These are phyloP conservation scores for Microcebus tavaratra DNA, from an alignment of 2,113 vertebrate species.

Conservation along the genomic window DNA sequence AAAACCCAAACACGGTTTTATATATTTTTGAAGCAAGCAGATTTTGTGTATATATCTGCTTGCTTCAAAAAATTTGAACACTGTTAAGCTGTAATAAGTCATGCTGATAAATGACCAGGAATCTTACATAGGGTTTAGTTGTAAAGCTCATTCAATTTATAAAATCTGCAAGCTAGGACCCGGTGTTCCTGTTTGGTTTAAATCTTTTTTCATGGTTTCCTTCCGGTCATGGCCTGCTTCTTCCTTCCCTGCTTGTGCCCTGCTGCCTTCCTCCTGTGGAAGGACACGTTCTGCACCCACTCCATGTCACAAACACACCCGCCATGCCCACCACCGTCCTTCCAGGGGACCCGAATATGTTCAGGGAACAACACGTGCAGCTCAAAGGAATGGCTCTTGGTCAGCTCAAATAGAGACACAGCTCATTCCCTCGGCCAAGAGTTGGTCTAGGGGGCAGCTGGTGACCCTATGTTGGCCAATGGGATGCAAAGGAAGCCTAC, in stretches of 20 bases:
- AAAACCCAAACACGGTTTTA: neutral
- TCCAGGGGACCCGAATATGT: neutral
- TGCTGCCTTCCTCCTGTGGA: neutral
- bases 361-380: no score
- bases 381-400: no score
- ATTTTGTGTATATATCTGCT: neutral
- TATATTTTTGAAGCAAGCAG: no score
- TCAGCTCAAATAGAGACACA: neutral
- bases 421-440: neutral
- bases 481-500: neutral
- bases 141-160: neutral
- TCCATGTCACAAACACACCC: neutral
- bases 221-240: neutral
- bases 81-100: neutral
- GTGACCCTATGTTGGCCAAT: neutral
- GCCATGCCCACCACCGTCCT: neutral
- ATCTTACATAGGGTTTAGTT: neutral
- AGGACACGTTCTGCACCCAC: neutral
- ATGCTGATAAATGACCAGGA: neutral
- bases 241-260: neutral
- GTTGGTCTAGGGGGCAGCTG: neutral
- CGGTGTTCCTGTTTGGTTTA: neutral
- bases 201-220: neutral
- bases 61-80: slow-evolving; percentile 17
- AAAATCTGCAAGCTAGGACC: neutral